Conservation (phyloP, 2,888 invertebrate genomes). For the Tetropium fuscum region DNA sequence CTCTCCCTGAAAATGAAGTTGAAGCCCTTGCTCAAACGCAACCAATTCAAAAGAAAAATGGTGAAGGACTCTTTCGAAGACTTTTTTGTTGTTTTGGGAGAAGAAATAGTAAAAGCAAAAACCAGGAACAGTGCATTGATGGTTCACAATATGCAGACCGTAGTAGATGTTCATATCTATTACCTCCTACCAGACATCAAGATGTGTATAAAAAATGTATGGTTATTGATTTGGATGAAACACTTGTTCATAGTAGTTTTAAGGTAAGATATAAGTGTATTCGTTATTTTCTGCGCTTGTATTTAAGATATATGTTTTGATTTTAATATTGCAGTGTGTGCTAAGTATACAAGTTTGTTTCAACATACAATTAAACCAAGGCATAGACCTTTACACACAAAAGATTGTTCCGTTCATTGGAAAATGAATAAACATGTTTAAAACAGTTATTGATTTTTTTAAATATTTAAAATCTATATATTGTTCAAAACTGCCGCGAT, state of each 20-base stretch:
- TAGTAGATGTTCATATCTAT: slow-evolving; percentile 72
- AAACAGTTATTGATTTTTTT: no score
- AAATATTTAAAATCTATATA: no score
- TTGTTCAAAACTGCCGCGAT: no score
- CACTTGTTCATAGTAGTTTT: slow-evolving; percentile 99
- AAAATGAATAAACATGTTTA: no score
- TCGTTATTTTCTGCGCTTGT: no score
- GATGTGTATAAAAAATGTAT: slow-evolving; percentile 99
- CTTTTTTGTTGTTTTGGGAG: slow-evolving; percentile 85
- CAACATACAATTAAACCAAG: no score
- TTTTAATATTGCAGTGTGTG: no score
- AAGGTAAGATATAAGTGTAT: no score
- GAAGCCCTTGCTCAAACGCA: slow-evolving; percentile 3
- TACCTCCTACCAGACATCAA: slow-evolving; percentile 91
- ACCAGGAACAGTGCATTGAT: slow-evolving; percentile 66
- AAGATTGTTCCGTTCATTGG: no score
- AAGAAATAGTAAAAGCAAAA: slow-evolving; percentile 50
- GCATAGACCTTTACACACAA: no score
- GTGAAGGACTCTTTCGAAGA: slow-evolving; percentile 81
- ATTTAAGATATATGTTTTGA: no score
- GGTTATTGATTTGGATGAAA: slow-evolving; percentile 99
- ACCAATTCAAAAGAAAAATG: slow-evolving; percentile 8
- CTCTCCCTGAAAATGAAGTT: slow-evolving; percentile 62
- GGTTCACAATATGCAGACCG: slow-evolving; percentile 59
- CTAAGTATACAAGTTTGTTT: no score